Conservation (phyloP, 1,140 invertebrate genomes). For the Phthorimaea operculella region DNA sequence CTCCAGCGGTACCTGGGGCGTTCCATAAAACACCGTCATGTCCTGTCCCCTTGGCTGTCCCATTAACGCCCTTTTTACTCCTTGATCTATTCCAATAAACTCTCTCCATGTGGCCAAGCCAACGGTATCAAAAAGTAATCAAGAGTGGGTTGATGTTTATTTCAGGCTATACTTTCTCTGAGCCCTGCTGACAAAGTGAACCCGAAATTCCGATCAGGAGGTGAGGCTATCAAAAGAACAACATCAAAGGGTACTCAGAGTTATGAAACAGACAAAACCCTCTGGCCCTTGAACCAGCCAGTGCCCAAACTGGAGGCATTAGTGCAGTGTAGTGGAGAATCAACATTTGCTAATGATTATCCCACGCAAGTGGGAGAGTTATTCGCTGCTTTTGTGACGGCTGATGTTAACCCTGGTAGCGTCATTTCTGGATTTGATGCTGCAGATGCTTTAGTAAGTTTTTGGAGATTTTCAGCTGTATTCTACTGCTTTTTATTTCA, state of each 20-base stretch:
- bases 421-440: conserved; percentile 70
- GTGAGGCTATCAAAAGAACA: conserved; percentile 63
- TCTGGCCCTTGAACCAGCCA: conserved; percentile 79
- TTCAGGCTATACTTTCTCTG: conserved; percentile 65
- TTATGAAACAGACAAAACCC: conserved; percentile 72
- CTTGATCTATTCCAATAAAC: too few species aligned
- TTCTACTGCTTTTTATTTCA: too few species aligned
- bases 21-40: too few species aligned
- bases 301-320: conserved; percentile 76
- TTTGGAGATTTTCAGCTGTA: conserved; percentile 2
- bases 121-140: neutral
- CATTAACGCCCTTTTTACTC: too few species aligned
- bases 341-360: conserved; percentile 74
- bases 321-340: conserved; percentile 72
- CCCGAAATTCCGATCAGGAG: conserved; percentile 62
- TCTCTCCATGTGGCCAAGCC: too few species aligned
- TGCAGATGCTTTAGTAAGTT: conserved; percentile 70
- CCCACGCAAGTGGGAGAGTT: conserved; percentile 69
- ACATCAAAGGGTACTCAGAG: conserved; percentile 75
- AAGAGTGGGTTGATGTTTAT: conserved; percentile 36
- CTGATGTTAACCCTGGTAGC: conserved; percentile 40
- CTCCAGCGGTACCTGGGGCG: too few species aligned
- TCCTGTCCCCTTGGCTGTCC: too few species aligned
- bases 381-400: conserved; percentile 73
- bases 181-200: conserved; percentile 57